Evolutionary conservation across 2,113 vertebrate species (phyloP), one percentile per base, ranked within the genome.

Genomic region (Artemisiospiza belli): DNA sequence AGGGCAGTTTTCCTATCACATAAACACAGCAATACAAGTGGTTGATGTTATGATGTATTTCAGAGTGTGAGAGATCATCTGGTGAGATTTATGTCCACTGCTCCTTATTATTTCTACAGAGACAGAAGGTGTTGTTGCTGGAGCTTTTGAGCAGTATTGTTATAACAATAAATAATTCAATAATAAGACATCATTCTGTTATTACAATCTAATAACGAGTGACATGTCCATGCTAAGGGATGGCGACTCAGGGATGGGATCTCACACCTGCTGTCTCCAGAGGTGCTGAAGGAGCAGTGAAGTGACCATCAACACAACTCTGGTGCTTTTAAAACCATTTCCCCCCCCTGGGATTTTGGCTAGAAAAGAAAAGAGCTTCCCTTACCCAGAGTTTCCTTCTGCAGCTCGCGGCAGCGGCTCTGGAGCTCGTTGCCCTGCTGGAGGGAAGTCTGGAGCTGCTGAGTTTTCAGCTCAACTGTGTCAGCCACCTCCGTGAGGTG

Each of bases 381-480:
- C 97, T 97, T 97, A 98, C 98, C 98, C 92, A 98, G 59, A 8
- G 96, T 97, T 84, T 98, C 97, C 82, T 97, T 97, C 51, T 98
- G 97, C 31, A 98, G 95, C 27, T 98, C 96, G 12, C 91, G 95
- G 86, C 98, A 98, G 35, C 96, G 98, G 12, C 68, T 96, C 87
- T 98, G 98, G 15, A 98, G 93, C 87, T 97, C 97, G 4, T 64
- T 95, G 76, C 97, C 98, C 57, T 96, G 97, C 92, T 98, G 97
- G 39, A 97, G 96, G 10, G 96, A 97, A 23, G 86, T 91, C 47
- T 98, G 93, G 49, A 98, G 97, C 94, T 98, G 97, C 35, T 98
- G 97, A 37, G 94, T 96, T 91, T 97, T 97, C 79, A 97, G 49
- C 58, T 96, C 94, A 2, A 97, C 97, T 1, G 95, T 86, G 76